These are phyloP conservation scores for Pica pica DNA, from an alignment of 2,113 vertebrate species.

Conservation along the genomic window DNA sequence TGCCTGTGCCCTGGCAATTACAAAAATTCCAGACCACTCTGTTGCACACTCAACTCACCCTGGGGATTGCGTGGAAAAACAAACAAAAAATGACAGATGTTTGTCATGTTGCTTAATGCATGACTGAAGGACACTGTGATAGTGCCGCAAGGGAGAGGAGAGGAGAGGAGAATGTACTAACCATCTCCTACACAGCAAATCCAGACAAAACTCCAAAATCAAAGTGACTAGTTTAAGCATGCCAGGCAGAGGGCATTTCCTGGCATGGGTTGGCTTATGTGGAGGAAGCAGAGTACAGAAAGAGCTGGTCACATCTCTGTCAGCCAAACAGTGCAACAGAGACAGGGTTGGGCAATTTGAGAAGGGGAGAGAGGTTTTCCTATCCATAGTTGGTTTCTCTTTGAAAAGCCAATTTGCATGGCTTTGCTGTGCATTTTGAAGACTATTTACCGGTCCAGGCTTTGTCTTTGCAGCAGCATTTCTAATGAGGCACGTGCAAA, in stretches of 20 bases:
- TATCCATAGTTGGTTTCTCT: neutral
- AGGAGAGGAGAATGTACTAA: neutral
- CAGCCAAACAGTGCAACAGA: neutral
- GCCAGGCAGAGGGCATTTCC: neutral
- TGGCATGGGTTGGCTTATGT: neutral
- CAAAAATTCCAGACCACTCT: neutral
- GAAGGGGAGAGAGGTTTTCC: neutral
- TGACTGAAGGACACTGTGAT: neutral
- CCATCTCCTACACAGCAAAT: neutral
- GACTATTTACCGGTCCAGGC: neutral
- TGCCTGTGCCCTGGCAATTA: neutral
- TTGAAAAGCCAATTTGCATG: neutral
- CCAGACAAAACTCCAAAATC: neutral
- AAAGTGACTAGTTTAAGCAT: neutral
- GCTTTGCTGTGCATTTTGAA: neutral
- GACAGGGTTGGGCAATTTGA: neutral
- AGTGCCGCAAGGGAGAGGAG: accelerated
- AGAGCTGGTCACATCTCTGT: neutral
- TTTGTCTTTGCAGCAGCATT: constrained; percentile 41
- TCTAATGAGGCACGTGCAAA: neutral
- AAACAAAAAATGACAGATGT: constrained; percentile 31
- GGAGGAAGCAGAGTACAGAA: neutral
- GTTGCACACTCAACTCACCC: neutral
- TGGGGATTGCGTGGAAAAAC: neutral
- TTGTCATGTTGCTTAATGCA: neutral